phyloP scores from a whole-genome alignment of 2,113 vertebrate genomes.

The Scartelaos histophorus region DNA sequence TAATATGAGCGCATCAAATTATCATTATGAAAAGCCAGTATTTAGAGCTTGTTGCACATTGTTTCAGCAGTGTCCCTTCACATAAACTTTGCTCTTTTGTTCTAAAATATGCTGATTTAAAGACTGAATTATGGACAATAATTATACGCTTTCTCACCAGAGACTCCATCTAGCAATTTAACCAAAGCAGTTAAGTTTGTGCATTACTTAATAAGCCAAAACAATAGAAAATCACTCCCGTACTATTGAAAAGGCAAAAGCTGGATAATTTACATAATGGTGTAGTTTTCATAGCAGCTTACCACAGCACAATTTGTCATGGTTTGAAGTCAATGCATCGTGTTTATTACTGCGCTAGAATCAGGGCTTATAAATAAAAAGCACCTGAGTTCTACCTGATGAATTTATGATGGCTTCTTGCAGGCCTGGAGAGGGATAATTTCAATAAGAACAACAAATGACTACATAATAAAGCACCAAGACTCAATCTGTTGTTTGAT shows the following conservation, averaged over 20 bases:
- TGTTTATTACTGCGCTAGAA: background rate
- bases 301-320: constrained; percentile 3
- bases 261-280: constrained; percentile 3
- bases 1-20: no score
- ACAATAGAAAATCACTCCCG: constrained; percentile 8
- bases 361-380: background rate
- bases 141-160: background rate
- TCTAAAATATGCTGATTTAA: background rate
- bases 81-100: background rate
- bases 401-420: constrained; percentile 9
- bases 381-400: constrained; percentile 9
- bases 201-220: background rate
- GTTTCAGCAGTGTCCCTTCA: background rate
- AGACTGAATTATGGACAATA: background rate
- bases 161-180: background rate
- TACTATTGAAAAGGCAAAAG: background rate
- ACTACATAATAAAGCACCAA: constrained; percentile 2
- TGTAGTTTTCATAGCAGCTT: constrained; percentile 11
- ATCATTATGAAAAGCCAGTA: no score
- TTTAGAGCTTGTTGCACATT: no score
- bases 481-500: background rate
- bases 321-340: background rate
- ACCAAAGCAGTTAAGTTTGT: background rate
- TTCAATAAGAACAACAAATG: constrained; percentile 7
- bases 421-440: background rate